Evolutionary conservation across 2,797 vertebrate species (phyloP).

Genomic region (Premnoplex brunnescens): DNA sequence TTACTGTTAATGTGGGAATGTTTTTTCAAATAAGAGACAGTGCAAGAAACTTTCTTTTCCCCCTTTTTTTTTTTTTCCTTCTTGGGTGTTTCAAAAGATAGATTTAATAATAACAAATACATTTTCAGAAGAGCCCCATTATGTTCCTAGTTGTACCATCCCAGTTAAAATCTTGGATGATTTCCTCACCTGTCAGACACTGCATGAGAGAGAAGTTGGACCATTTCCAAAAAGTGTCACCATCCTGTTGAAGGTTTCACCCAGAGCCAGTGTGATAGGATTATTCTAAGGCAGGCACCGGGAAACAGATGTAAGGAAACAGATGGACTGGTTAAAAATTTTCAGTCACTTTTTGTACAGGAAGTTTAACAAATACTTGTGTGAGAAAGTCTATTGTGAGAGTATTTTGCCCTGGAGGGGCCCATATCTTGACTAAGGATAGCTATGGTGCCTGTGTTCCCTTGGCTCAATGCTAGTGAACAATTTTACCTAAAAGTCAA

Average conservation of each 20-base stretch:
- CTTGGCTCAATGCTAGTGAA: not conserved
- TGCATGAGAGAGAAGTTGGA: not conserved
- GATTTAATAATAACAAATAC: not conserved
- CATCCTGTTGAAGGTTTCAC: not conserved
- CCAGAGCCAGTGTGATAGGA: not conserved
- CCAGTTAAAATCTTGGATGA: not conserved
- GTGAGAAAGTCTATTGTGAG: not conserved
- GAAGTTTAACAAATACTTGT: not conserved
- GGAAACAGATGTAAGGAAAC: slow-evolving; percentile 53
- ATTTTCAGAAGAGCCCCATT: not conserved
- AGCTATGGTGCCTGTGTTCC: not conserved
- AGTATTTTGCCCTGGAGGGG: not conserved
- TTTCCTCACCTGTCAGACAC: not conserved
- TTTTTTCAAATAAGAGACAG: not conserved
- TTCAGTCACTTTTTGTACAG: not conserved
- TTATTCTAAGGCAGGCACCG: not conserved
- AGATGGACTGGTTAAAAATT: not conserved
- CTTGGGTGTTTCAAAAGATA: not conserved
- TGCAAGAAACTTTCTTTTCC: not conserved
- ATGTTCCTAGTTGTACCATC: not conserved
- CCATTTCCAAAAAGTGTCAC: not conserved
- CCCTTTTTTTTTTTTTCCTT: not conserved
- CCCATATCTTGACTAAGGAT: not conserved
- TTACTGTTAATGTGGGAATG: not conserved
- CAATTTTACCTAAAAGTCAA: not conserved